Conservation (phyloP, 92 coral and sea anemone species). For the Phenganax marumi region DNA sequence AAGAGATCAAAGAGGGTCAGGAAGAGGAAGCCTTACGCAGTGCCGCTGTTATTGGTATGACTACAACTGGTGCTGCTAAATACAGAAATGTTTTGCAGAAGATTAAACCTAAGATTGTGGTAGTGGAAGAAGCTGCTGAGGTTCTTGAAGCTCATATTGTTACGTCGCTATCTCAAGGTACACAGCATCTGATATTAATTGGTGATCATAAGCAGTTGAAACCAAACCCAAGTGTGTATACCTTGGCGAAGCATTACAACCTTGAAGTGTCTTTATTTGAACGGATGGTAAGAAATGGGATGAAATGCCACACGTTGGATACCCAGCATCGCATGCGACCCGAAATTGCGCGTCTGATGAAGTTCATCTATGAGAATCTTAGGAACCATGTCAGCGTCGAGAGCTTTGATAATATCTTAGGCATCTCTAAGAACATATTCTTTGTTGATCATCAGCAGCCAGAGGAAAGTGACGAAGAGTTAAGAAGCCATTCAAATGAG, state of each 20-base stretch:
- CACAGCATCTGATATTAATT: constrained; percentile 78
- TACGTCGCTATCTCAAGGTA: constrained; percentile 69
- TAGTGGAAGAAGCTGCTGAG: constrained; percentile 92
- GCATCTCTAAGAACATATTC: constrained; percentile 63
- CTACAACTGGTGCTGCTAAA: constrained; percentile 91
- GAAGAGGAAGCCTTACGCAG: constrained; percentile 62
- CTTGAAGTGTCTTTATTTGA: constrained; percentile 70
- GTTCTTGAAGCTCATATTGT: constrained; percentile 88
- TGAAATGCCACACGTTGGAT: constrained; percentile 64
- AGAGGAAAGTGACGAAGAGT: constrained; percentile 66
- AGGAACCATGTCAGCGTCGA: constrained; percentile 65
- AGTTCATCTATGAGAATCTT: constrained; percentile 68
- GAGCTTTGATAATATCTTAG: constrained; percentile 53
- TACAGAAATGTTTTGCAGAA: constrained; percentile 64
- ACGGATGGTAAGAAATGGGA: constrained; percentile 80
- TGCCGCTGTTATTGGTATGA: constrained; percentile 83
- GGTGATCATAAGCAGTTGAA: constrained; percentile 90
- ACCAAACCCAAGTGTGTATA: constrained; percentile 80
- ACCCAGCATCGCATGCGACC: constrained; percentile 95
- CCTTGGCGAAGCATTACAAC: constrained; percentile 61
- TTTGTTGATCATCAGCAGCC: constrained; percentile 65
- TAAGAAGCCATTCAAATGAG: constrained; percentile 72
- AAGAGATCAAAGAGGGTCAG: constrained; percentile 61
- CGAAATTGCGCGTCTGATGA: constrained; percentile 69
- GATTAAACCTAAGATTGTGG: constrained; percentile 73